Evolutionary conservation across 1,140 invertebrate species (phyloP).

Genomic region (Drosophila mojavensis): DNA sequence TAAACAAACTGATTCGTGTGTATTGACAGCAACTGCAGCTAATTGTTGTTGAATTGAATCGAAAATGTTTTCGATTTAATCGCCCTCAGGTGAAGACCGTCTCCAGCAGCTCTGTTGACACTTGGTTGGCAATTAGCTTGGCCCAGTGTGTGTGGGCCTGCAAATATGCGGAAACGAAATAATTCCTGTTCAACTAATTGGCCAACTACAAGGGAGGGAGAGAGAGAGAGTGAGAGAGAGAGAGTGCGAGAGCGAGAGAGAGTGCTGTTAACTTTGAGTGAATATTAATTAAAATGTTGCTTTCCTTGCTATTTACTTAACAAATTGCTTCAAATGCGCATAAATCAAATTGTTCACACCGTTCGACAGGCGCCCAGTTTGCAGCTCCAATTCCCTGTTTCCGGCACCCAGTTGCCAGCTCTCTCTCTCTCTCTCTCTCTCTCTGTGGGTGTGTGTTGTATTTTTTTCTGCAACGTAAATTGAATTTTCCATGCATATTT

Average conservation of each 20-base stretch:
- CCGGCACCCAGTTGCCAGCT: not conserved
- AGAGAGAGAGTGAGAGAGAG: slow-evolving; percentile 7
- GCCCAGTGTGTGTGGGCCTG: too few species aligned
- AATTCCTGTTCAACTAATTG: slow-evolving; percentile 69
- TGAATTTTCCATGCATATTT: slow-evolving; percentile 76
- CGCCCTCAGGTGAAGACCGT: slow-evolving; percentile 11
- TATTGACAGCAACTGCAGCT: slow-evolving; percentile 49
- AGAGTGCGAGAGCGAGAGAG: not conserved
- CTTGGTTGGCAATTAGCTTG: slow-evolving; percentile 78
- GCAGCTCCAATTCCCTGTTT: slow-evolving; percentile 11
- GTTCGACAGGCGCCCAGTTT: slow-evolving; percentile 46
- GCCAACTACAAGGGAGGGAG: slow-evolving; percentile 45
- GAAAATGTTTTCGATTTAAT: slow-evolving; percentile 68
- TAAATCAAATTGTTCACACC: slow-evolving; percentile 80
- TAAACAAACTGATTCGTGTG: too few species aligned
- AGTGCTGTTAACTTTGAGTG: slow-evolving; percentile 7
- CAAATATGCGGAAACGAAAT: slow-evolving; percentile 64
- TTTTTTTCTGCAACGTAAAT: slow-evolving; percentile 40
- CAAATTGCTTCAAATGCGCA: slow-evolving; percentile 80
- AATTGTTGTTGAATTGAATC: slow-evolving; percentile 79
- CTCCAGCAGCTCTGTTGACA: slow-evolving; percentile 61
- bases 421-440: too few species aligned
- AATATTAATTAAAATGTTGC: slow-evolving; percentile 79
- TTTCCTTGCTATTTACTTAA: slow-evolving; percentile 75
- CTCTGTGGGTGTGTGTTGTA: too few species aligned